Evolutionary conservation across 2,797 vertebrate genomes (phyloP).

Genomic region (Hippopotamyrus pictus): DNA sequence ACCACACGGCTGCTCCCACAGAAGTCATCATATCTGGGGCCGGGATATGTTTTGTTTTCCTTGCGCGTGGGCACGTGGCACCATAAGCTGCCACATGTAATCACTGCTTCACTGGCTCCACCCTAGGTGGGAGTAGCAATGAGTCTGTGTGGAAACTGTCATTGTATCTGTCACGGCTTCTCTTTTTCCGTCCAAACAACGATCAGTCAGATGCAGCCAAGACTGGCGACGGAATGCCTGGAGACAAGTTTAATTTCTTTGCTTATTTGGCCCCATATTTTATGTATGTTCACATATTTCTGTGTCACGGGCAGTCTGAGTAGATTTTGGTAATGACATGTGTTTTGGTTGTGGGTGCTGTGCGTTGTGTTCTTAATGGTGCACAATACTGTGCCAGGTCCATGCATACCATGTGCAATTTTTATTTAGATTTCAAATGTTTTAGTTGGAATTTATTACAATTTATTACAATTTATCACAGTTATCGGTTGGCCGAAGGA

Average conservation of each 20-base stretch:
- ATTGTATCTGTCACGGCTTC: not conserved
- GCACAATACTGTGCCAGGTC: not conserved
- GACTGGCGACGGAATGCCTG: not conserved
- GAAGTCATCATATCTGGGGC: not conserved
- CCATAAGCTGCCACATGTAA: not conserved
- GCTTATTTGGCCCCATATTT: not conserved
- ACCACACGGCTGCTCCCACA: not conserved
- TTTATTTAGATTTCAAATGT: not conserved
- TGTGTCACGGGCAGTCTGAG: not conserved
- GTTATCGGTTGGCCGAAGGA: not conserved
- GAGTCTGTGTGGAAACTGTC: not conserved
- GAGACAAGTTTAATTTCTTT: not conserved
- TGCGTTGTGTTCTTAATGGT: not conserved
- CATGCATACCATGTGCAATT: not conserved
- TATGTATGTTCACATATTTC: not conserved
- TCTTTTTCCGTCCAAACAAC: not conserved
- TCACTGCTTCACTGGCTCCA: not conserved
- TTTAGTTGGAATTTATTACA: not conserved
- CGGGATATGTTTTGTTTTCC: not conserved
- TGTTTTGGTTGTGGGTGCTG: not conserved
- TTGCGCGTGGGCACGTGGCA: not conserved
- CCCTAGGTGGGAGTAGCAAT: not conserved
- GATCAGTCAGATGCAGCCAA: not conserved
- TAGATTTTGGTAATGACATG: not conserved
- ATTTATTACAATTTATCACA: not conserved